A percentile compares a stretch with the other conserved stretches of the same genome.
Evolutionary conservation across 2,888 invertebrate genomes (phyloP).

Genomic region (Epistrophella euchroma): DNA sequence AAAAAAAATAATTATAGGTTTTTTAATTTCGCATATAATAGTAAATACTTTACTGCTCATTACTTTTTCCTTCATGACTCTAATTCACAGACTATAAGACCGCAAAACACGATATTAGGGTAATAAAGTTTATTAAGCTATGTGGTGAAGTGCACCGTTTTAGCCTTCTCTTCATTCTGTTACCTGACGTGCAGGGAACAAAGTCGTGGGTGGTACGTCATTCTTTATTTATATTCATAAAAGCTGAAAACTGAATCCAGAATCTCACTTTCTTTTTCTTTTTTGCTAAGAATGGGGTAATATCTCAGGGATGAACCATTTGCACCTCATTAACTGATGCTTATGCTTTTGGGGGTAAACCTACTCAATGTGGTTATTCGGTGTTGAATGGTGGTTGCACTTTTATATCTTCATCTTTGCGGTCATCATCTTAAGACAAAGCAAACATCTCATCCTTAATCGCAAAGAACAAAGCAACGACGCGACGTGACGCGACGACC

Average conservation of each 20-base stretch:
- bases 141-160: not conserved
- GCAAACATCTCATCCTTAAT: slow-evolving; percentile 35
- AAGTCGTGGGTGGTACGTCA: slow-evolving; percentile 18
- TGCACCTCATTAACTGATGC: slow-evolving; percentile 67
- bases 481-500: not conserved
- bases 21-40: too few relatives aligned
- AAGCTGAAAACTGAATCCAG: slow-evolving; percentile 53
- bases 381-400: slow-evolving; percentile 27
- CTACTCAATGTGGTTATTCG: not conserved
- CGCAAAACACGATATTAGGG: too few relatives aligned
- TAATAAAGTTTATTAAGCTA: slow-evolving; percentile 4
- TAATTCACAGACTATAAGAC: too few relatives aligned
- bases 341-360: not conserved
- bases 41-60: too few relatives aligned
- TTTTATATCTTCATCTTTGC: slow-evolving; percentile 27
- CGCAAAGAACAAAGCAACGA: slow-evolving; percentile 31
- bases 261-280: not conserved
- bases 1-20: too few relatives aligned
- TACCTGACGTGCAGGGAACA: not conserved
- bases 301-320: slow-evolving; percentile 60
- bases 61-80: too few relatives aligned
- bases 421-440: slow-evolving; percentile 59
- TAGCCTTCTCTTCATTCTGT: not conserved
- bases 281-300: not conserved
- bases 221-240: slow-evolving; percentile 59